phyloP scores from a whole-genome alignment of 2,797 vertebrate genomes.

The Pantherophis alleghaniensis region DNA sequence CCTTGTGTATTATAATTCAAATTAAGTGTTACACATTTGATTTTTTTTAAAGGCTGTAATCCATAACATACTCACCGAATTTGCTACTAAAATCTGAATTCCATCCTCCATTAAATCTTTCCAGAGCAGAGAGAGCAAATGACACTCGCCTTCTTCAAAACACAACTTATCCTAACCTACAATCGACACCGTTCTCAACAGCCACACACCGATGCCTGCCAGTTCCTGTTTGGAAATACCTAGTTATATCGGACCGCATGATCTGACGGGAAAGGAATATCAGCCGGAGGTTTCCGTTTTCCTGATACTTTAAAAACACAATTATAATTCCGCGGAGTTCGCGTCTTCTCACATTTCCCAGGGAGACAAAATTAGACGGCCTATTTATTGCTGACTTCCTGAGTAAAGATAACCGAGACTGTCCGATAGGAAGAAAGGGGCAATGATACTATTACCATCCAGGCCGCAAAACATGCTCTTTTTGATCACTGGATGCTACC shows the following conservation, averaged over 20 bases:
- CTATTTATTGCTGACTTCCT: slow-evolving; percentile 25
- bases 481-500: neutral
- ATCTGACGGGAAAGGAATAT: neutral
- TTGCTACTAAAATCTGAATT: neutral
- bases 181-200: neutral
- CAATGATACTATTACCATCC: neutral
- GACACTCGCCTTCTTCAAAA: no score
- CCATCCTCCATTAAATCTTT: neutral
- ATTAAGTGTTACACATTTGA: neutral
- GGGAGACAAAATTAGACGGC: slow-evolving; percentile 17
- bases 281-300: neutral
- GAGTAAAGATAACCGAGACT: neutral
- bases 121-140: neutral
- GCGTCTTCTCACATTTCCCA: slow-evolving; percentile 5
- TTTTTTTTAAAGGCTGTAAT: neutral
- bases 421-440: neutral
- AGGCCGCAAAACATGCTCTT: neutral
- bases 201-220: neutral
- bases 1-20: neutral
- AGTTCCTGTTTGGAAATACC: neutral
- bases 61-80: neutral
- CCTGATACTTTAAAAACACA: slow-evolving; percentile 11
- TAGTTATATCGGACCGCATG: neutral
- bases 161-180: neutral
- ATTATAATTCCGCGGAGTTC: neutral